Evolutionary conservation across 2,888 invertebrate genomes (phyloP).

Genomic region (Resseliella maxima): DNA sequence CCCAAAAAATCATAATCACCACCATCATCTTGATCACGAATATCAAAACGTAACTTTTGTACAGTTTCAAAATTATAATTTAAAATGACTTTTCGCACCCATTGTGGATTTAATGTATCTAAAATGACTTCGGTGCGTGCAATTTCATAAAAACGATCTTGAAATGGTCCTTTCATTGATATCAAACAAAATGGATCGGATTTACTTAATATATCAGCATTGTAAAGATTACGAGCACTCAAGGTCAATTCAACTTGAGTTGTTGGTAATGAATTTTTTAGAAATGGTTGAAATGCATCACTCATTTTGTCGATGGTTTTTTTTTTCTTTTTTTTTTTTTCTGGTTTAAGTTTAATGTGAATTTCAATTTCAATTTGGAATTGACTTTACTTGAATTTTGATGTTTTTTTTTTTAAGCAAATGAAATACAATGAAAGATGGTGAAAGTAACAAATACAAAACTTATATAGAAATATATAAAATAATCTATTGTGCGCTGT

Average conservation of each 20-base stretch:
- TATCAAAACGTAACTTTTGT: conserved; percentile 21
- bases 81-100: conserved; percentile 51
- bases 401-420: too few relatives aligned
- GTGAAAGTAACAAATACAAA: too few relatives aligned
- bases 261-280: not conserved
- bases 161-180: not conserved
- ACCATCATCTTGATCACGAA: conserved; percentile 4
- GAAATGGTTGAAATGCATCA: conserved; percentile 4
- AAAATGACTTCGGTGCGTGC: conserved; percentile 5
- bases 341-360: too few relatives aligned
- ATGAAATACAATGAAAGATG: too few relatives aligned
- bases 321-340: too few relatives aligned
- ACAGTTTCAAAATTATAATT: conserved; percentile 55
- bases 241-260: conserved; percentile 47
- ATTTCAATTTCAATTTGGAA: too few relatives aligned
- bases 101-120: conserved; percentile 32
- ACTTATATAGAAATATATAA: too few relatives aligned
- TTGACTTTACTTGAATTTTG: too few relatives aligned
- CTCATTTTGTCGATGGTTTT: not conserved
- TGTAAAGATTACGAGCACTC: not conserved
- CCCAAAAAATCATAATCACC: not conserved
- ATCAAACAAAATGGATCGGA: conserved; percentile 45
- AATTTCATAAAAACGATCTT: not conserved
- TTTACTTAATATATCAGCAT: not conserved
- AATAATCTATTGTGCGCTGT: too few relatives aligned